Conservation (phyloP, 2,888 invertebrate species). For the Chrysodeixis includens region DNA sequence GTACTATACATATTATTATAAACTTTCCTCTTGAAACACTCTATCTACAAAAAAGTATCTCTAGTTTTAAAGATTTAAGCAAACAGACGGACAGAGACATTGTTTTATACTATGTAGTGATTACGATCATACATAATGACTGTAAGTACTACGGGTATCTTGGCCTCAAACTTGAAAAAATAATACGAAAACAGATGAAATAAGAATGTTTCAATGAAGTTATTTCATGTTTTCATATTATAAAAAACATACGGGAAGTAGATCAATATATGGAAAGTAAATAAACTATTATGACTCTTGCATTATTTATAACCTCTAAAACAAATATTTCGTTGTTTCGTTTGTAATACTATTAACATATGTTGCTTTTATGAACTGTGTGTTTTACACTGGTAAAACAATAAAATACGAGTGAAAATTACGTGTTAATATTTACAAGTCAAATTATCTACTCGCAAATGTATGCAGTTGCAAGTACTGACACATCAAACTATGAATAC, state of each 20-base stretch:
- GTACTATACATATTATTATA: too few species aligned
- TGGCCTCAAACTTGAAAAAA: too few species aligned
- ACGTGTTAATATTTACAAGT: conserved; percentile 37
- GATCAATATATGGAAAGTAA: conserved; percentile 16
- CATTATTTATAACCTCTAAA: conserved; percentile 41
- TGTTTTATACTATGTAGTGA: too few species aligned
- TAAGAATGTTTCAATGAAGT: not conserved
- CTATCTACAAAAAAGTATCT: too few species aligned
- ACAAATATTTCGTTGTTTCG: conserved; percentile 40
- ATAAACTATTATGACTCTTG: conserved; percentile 29
- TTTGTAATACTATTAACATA: conserved; percentile 26
- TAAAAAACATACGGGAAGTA: conserved; percentile 24
- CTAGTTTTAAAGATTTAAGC: too few species aligned
- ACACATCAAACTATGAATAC: not conserved
- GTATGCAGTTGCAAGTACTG: conserved; percentile 6
- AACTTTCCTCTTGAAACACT: too few species aligned
- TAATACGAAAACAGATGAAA: too few species aligned
- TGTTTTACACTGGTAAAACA: conserved; percentile 31
- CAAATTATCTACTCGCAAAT: conserved; percentile 39
- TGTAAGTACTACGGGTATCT: too few species aligned
- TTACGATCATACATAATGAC: too few species aligned
- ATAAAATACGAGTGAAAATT: conserved; percentile 40
- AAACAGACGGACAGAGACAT: too few species aligned
- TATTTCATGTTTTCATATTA: not conserved
- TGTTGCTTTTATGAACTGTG: conserved; percentile 24